These are phyloP conservation scores for Spea multiplicata DNA, from an alignment of 2,113 vertebrate species.

Conservation along the genomic window DNA sequence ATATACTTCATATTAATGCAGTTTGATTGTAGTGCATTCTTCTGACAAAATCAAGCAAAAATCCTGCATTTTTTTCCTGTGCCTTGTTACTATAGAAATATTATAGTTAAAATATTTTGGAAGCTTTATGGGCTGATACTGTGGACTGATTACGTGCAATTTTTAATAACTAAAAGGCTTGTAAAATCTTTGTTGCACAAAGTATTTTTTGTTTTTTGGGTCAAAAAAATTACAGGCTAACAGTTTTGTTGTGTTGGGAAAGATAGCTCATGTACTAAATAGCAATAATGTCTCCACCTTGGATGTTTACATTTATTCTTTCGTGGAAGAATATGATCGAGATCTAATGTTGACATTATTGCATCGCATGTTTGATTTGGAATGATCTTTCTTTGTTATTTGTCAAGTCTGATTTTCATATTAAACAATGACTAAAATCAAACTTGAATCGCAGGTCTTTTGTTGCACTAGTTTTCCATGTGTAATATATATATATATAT, in stretches of 20 bases:
- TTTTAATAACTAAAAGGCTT: conserved; percentile 2
- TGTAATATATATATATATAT: no score
- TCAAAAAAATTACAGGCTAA: conserved; percentile 7
- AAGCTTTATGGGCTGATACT: conserved; percentile 1
- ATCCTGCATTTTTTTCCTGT: conserved; percentile 11
- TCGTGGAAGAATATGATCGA: conserved; percentile 23
- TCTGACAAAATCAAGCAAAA: background rate
- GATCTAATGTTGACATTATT: conserved; percentile 3
- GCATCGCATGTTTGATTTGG: conserved; percentile 27
- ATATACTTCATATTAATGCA: no score
- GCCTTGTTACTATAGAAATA: conserved; percentile 8
- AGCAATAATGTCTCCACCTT: conserved; percentile 40
- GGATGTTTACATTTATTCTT: conserved; percentile 23
- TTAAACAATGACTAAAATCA: conserved; percentile 24
- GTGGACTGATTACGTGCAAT: background rate
- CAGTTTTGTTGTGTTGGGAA: conserved; percentile 28
- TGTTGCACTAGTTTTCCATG: background rate
- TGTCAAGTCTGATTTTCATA: conserved; percentile 20
- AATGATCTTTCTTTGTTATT: conserved; percentile 21
- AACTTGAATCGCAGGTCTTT: background rate
- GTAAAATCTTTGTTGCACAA: background rate
- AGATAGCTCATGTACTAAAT: conserved; percentile 33
- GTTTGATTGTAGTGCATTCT: conserved; percentile 17
- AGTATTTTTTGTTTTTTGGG: background rate
- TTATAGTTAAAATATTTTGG: background rate